These are phyloP conservation scores for Hirudinaria manillensis DNA, from an alignment of 2,888 invertebrate species.

Conservation along the genomic window DNA sequence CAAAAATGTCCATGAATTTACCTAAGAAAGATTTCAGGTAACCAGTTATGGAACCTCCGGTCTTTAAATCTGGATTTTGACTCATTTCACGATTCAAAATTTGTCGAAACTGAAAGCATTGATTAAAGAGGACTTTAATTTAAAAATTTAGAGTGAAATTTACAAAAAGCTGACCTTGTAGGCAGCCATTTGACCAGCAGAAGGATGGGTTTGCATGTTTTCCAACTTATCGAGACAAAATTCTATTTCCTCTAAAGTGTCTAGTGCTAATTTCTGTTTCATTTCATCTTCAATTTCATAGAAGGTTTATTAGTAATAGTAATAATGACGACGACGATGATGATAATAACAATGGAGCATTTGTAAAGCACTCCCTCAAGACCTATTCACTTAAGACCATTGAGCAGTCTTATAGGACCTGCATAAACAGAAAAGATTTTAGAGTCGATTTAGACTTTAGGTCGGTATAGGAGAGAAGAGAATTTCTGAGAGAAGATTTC, in stretches of 20 bases:
- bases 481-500: no score
- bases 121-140: not conserved
- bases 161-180: slow-evolving; percentile 69
- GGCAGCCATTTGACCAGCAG: slow-evolving; percentile 98
- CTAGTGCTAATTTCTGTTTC: slow-evolving; percentile 85
- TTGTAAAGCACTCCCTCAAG: not conserved
- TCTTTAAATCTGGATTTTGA: slow-evolving; percentile 25
- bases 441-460: no score
- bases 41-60: slow-evolving; percentile 22
- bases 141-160: not conserved
- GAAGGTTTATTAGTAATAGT: not conserved
- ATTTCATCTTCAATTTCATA: slow-evolving; percentile 65
- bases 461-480: no score
- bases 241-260: slow-evolving; percentile 96
- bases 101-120: slow-evolving; percentile 22
- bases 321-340: slow-evolving; percentile 18
- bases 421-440: no score
- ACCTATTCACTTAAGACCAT: no score
- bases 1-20: not conserved
- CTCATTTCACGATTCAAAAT: slow-evolving; percentile 29
- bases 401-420: no score
- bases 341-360: not conserved
- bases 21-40: slow-evolving; percentile 25
- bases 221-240: slow-evolving; percentile 99
- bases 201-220: slow-evolving; percentile 97